Evolutionary conservation across 2,888 invertebrate genomes (phyloP).

Genomic region (Parasteatoda lunata): DNA sequence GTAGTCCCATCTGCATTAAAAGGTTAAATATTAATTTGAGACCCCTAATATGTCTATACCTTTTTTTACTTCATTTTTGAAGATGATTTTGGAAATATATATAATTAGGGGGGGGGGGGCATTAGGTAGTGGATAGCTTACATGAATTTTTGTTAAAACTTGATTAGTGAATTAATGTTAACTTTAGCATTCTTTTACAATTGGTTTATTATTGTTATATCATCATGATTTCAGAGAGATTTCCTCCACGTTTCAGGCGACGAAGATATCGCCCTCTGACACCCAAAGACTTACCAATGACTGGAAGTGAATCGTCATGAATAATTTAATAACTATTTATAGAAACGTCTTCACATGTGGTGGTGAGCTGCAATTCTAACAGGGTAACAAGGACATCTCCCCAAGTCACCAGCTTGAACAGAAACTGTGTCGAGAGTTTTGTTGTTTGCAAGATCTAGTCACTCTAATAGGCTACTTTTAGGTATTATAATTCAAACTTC

Average conservation of each 20-base stretch:
- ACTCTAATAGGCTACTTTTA: conserved; percentile 54
- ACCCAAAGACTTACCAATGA: conserved; percentile 69
- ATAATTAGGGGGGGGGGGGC: too few relatives aligned
- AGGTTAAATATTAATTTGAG: too few relatives aligned
- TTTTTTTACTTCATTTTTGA: too few relatives aligned
- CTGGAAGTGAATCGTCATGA: conserved; percentile 69
- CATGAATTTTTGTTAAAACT: too few relatives aligned
- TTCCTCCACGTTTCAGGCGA: conserved; percentile 69
- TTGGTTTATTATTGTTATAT: conserved; percentile 29
- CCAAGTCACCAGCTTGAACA: conserved; percentile 20
- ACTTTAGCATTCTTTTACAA: too few relatives aligned
- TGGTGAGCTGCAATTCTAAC: neutral
- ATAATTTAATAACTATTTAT: neutral
- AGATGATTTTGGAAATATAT: too few relatives aligned
- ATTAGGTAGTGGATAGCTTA: too few relatives aligned
- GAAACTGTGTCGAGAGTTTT: conserved; percentile 27
- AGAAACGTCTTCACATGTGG: neutral
- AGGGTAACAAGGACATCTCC: conserved; percentile 5
- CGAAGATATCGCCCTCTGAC: conserved; percentile 70
- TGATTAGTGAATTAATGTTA: too few relatives aligned
- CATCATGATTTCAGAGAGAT: conserved; percentile 64
- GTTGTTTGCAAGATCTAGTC: conserved; percentile 64
- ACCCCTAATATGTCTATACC: too few relatives aligned
- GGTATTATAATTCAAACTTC: conserved; percentile 42
- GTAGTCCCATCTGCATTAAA: too few relatives aligned